phyloP scores from a whole-genome alignment of 2,797 vertebrate species.

The Rachycentron canadum region DNA sequence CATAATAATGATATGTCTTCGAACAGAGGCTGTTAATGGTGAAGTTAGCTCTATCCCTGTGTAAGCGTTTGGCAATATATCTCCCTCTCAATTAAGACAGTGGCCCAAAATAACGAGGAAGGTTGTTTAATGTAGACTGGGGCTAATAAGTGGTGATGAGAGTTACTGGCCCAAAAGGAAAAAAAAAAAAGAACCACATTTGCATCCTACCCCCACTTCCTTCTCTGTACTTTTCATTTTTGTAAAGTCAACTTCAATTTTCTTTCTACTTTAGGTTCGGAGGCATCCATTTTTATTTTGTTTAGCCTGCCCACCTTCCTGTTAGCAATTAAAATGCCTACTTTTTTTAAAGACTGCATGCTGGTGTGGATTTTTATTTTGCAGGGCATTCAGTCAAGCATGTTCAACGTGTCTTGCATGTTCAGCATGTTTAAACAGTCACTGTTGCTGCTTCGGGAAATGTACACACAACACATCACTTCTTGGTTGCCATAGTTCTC shows the following conservation, averaged over 20 bases:
- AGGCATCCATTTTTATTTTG: constrained; percentile 5
- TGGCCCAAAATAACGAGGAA: constrained; percentile 55
- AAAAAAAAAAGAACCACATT: constrained; percentile 13
- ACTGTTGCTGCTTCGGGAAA: not conserved
- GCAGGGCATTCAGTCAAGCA: not conserved
- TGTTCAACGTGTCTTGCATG: not conserved
- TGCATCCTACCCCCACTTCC: constrained; percentile 12
- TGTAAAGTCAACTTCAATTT: constrained; percentile 34
- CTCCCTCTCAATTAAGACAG: constrained; percentile 48
- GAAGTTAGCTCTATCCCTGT: constrained; percentile 20
- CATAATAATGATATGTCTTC: constrained; percentile 32
- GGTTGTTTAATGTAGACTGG: constrained; percentile 49
- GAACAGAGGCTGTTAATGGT: constrained; percentile 29
- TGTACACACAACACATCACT: not conserved
- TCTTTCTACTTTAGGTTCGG: not conserved
- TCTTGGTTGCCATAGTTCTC: not conserved
- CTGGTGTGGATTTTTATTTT: constrained; percentile 14
- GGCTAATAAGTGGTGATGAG: constrained; percentile 66
- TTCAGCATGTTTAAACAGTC: not conserved
- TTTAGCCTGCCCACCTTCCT: constrained; percentile 5
- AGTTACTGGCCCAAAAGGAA: constrained; percentile 11
- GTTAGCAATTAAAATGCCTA: constrained; percentile 6
- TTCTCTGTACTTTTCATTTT: constrained; percentile 32
- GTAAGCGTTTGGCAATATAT: constrained; percentile 37
- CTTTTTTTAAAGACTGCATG: not conserved